Conservation (phyloP, 2,113 vertebrate species). For the Melospiza georgiana region DNA sequence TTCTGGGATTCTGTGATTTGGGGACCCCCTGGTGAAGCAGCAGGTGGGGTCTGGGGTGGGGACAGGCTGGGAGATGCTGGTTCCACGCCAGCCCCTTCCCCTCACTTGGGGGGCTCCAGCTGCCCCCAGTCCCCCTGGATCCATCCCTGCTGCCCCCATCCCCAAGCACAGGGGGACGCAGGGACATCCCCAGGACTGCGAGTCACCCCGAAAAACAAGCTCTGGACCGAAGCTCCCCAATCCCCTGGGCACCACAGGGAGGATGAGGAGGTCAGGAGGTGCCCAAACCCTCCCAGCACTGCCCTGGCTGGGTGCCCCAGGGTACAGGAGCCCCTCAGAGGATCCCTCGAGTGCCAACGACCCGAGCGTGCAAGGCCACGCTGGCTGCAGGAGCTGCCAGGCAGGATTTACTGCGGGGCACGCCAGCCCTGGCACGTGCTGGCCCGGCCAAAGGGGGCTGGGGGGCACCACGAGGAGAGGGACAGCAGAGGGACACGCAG, state of each 20-base stretch:
- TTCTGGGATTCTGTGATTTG: not conserved
- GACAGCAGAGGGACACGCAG: not conserved
- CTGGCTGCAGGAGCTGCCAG: not conserved
- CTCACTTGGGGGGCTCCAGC: not conserved
- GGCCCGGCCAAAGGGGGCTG: accelerated
- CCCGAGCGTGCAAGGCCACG: not conserved
- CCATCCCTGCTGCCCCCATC: not conserved
- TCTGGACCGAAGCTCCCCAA: not conserved
- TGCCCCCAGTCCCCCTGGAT: too few relatives aligned
- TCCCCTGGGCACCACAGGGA: not conserved
- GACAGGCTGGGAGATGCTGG: not conserved
- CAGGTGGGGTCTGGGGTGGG: not conserved
- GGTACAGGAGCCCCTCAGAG: not conserved
- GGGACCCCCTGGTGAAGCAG: accelerated
- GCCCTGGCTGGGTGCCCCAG: not conserved
- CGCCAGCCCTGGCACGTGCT: not conserved
- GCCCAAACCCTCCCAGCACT: not conserved
- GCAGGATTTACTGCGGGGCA: not conserved
- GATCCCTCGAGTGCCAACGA: not conserved
- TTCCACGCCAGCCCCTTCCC: not conserved
- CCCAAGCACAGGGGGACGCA: not conserved
- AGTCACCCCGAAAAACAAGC: not conserved
- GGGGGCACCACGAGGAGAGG: not conserved
- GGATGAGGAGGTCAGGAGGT: not conserved
- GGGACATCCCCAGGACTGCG: not conserved